phyloP scores from a whole-genome alignment of 2,113 vertebrate species.

The Apistogramma diplotaenia region DNA sequence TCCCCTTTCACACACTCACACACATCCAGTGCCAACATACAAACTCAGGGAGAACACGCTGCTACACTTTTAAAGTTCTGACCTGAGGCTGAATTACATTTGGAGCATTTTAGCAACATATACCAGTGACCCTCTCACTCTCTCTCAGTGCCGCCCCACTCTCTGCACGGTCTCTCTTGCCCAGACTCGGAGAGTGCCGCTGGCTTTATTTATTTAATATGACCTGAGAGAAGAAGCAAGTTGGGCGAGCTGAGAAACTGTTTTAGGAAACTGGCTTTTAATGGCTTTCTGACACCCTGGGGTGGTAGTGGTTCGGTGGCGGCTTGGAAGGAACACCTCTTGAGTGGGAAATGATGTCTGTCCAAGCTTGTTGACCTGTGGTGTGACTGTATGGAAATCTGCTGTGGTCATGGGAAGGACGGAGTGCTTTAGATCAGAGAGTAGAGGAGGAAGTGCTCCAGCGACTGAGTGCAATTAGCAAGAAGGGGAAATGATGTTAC shows the following conservation, averaged over 20 bases:
- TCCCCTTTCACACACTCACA: conserved; percentile 55
- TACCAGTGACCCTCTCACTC: conserved; percentile 70
- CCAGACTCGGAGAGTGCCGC: conserved; percentile 49
- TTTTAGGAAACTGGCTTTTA: conserved; percentile 56
- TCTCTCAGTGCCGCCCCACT: conserved; percentile 11
- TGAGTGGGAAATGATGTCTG: conserved; percentile 55
- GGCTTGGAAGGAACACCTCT: conserved; percentile 39
- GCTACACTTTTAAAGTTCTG: conserved; percentile 72
- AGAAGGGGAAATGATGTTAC: neutral
- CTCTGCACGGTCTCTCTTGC: conserved; percentile 57
- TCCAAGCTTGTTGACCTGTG: conserved; percentile 33
- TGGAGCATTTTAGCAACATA: conserved; percentile 69
- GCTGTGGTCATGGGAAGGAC: neutral
- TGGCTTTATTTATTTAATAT: conserved; percentile 77
- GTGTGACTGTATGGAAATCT: conserved; percentile 23
- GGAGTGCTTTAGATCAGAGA: neutral
- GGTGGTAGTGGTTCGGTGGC: neutral
- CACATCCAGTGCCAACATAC: conserved; percentile 34
- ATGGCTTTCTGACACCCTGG: conserved; percentile 60
- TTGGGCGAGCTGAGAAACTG: conserved; percentile 47
- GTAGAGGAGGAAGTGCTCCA: neutral
- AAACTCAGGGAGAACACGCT: conserved; percentile 34
- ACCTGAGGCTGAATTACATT: conserved; percentile 78
- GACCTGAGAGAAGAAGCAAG: conserved; percentile 60
- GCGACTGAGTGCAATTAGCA: neutral